A percentile compares a stretch with the other conserved stretches of the same genome.
Evolutionary conservation across 2,797 vertebrate genomes (phyloP).

Genomic region (Paratrypauchen microcephalus): DNA sequence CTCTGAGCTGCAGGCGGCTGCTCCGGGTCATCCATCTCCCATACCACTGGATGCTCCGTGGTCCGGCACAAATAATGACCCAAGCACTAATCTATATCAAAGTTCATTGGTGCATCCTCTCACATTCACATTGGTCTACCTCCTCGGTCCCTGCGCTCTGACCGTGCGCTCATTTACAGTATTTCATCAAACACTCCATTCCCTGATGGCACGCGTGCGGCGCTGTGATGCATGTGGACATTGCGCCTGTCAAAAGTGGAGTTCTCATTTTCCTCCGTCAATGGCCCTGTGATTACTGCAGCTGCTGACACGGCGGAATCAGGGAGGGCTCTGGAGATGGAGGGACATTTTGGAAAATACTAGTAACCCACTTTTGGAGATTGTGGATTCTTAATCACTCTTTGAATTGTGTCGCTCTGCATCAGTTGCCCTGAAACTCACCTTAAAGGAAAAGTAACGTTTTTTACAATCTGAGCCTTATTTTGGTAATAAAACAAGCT

Average conservation of each 20-base stretch:
- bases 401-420: slow-evolving; percentile 9
- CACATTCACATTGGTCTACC: not conserved
- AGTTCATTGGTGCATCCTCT: slow-evolving; percentile 23
- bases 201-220: slow-evolving; percentile 11
- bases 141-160: not conserved
- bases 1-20: slow-evolving; percentile 24
- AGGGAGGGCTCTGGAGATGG: slow-evolving; percentile 22
- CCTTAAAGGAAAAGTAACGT: no score
- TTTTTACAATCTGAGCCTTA: no score
- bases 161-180: slow-evolving; percentile 20
- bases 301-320: slow-evolving; percentile 45
- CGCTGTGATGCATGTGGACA: slow-evolving; percentile 22
- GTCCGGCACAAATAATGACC: slow-evolving; percentile 22
- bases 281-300: slow-evolving; percentile 44
- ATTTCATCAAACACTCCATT: slow-evolving; percentile 37
- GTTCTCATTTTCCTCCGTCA: slow-evolving; percentile 30
- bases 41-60: slow-evolving; percentile 15
- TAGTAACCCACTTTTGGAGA: slow-evolving; percentile 8
- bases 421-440: slow-evolving; percentile 14
- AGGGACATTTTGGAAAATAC: slow-evolving; percentile 41
- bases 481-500: no score
- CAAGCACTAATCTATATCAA: slow-evolving; percentile 14
- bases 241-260: slow-evolving; percentile 20
- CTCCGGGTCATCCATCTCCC: slow-evolving; percentile 31
- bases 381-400: not conserved